Evolutionary conservation across 2,113 vertebrate species (phyloP).

Genomic region (Oncorhynchus nerka): DNA sequence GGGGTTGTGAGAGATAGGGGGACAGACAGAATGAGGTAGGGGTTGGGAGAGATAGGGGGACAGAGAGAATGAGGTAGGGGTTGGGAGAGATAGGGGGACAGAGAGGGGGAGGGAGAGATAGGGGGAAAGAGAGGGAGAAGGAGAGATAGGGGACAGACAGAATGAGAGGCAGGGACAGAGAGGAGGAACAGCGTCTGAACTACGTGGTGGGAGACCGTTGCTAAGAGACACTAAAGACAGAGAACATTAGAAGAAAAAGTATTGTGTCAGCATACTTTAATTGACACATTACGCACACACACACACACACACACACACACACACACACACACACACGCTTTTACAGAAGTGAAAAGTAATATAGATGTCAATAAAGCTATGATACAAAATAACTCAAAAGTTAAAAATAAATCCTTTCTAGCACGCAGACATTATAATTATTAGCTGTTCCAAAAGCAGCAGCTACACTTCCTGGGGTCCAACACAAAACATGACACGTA

Average conservation of each 20-base stretch:
- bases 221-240: slow-evolving; percentile 15
- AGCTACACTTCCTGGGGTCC: too few relatives aligned
- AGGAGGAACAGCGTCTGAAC: slow-evolving; percentile 10
- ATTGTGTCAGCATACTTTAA: background rate
- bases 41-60: too few relatives aligned
- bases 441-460: too few relatives aligned
- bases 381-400: background rate
- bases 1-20: too few relatives aligned
- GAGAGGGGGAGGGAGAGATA: too few relatives aligned
- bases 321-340: slow-evolving; percentile 8
- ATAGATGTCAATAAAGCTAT: background rate
- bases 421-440: background rate
- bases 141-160: too few relatives aligned
- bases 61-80: too few relatives aligned
- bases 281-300: background rate
- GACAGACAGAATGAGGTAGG: too few relatives aligned
- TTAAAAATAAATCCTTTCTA: background rate
- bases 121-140: too few relatives aligned
- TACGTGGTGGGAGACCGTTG: slow-evolving; percentile 8
- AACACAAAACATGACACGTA: too few relatives aligned
- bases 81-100: too few relatives aligned
- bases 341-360: background rate
- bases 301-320: slow-evolving; percentile 12
- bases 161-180: slow-evolving; percentile 1
- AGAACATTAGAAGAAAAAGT: slow-evolving; percentile 6